Percentiles rank a stretch among this genome's conserved stretches.
phyloP scores from a whole-genome alignment of 2,113 vertebrate species.

The Prionailurus viverrinus region DNA sequence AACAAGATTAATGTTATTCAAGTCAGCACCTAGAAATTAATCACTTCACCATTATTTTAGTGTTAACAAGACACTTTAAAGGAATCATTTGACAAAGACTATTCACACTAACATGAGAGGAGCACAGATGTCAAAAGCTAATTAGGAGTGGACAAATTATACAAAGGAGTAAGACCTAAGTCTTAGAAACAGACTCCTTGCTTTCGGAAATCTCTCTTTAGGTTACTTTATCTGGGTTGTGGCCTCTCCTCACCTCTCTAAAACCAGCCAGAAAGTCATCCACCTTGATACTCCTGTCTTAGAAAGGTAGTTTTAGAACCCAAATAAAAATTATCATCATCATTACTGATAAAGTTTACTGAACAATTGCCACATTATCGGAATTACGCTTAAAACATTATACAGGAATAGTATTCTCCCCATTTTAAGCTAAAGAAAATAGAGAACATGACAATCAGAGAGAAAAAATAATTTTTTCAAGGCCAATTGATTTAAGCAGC shows the following conservation, averaged over 20 bases:
- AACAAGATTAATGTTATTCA: slow-evolving; percentile 61
- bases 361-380: not conserved
- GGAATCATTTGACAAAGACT: slow-evolving; percentile 59
- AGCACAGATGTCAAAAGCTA: slow-evolving; percentile 57
- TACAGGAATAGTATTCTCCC: not conserved
- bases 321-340: slow-evolving; percentile 1
- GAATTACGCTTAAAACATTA: not conserved
- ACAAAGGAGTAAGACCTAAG: not conserved
- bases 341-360: not conserved
- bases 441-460: not conserved
- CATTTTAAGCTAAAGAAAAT: not conserved
- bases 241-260: not conserved
- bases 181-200: not conserved
- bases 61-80: slow-evolving; percentile 62
- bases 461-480: not conserved
- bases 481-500: not conserved
- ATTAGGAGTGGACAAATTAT: slow-evolving; percentile 58
- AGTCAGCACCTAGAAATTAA: slow-evolving; percentile 64
- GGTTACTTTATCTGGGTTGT: not conserved
- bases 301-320: not conserved
- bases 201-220: slow-evolving; percentile 26
- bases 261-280: not conserved
- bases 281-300: not conserved
- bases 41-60: slow-evolving; percentile 60
- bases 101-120: slow-evolving; percentile 58